These are phyloP conservation scores for Zygothrica quintamaculata DNA, from an alignment of 2,888 invertebrate species.

Conservation along the genomic window DNA sequence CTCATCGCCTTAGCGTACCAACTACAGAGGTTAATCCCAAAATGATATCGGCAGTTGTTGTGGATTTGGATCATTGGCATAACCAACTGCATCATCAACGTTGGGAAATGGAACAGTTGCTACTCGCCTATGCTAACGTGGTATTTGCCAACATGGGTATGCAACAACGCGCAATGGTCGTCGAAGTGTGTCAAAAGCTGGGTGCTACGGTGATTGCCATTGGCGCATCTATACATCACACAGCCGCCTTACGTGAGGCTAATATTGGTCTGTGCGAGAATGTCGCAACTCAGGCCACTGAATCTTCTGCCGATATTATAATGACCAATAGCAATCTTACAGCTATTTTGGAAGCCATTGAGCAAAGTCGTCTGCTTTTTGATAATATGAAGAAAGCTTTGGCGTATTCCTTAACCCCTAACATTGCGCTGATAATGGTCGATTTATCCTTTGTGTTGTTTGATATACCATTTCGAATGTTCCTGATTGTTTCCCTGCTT, in stretches of 20 bases:
- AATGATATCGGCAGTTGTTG: slow-evolving; percentile 27
- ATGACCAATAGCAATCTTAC: slow-evolving; percentile 38
- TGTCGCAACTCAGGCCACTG: slow-evolving; percentile 30
- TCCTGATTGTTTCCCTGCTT: slow-evolving; percentile 26
- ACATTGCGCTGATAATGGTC: slow-evolving; percentile 15
- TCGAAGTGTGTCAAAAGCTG: slow-evolving; percentile 52
- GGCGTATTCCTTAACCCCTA: slow-evolving; percentile 43
- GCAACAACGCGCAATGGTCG: slow-evolving; percentile 47
- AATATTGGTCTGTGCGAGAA: slow-evolving; percentile 50
- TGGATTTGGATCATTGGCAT: slow-evolving; percentile 49
- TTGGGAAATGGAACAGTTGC: slow-evolving; percentile 34
- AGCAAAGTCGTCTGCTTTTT: slow-evolving; percentile 54
- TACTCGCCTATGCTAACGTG: slow-evolving; percentile 43
- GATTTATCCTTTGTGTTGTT: slow-evolving; percentile 22
- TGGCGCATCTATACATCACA: slow-evolving; percentile 45
- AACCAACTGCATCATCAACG: slow-evolving; percentile 45
- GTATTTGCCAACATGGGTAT: slow-evolving; percentile 40
- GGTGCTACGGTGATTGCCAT: slow-evolving; percentile 59
- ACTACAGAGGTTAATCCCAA: neutral
- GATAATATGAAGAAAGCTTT: slow-evolving; percentile 58
- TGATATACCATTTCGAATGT: slow-evolving; percentile 39
- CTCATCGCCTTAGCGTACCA: slow-evolving; percentile 16
- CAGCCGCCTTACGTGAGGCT: slow-evolving; percentile 37
- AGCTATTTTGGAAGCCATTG: no score
- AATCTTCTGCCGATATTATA: slow-evolving; percentile 50